A percentile compares a stretch with the other conserved stretches of the same genome.
Evolutionary conservation across 2,797 vertebrate genomes (phyloP).

Genomic region (Alca torda): DNA sequence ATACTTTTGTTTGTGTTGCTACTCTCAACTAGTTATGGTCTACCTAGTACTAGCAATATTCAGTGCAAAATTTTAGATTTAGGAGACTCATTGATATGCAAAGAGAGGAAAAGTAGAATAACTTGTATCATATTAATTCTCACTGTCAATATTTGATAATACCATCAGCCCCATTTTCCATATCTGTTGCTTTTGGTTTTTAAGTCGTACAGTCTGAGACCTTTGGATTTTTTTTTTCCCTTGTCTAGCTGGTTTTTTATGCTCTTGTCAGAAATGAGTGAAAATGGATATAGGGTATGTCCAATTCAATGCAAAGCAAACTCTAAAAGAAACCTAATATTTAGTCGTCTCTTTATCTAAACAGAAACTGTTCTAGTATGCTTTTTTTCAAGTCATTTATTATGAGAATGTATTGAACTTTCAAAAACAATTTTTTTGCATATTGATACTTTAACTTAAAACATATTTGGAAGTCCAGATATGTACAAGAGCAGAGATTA

Average conservation of each 20-base stretch:
- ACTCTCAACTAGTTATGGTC: not conserved
- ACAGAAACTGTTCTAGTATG: not conserved
- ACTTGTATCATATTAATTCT: not conserved
- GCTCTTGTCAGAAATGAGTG: not conserved
- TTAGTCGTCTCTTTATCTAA: not conserved
- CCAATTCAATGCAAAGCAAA: not conserved
- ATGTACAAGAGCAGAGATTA: not conserved
- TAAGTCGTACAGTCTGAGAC: not conserved
- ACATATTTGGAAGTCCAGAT: not conserved
- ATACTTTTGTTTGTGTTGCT: not conserved
- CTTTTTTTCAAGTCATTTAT: not conserved
- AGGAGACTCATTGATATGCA: not conserved
- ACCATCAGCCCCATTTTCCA: not conserved
- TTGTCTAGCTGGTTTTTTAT: not conserved
- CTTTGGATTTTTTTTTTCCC: rapidly evolving
- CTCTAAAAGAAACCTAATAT: not conserved
- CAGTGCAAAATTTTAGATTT: not conserved
- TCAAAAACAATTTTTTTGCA: not conserved
- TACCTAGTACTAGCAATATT: not conserved
- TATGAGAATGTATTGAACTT: not conserved
- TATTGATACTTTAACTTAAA: not conserved
- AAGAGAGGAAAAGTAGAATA: not conserved
- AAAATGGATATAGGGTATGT: not conserved
- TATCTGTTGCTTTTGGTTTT: not conserved
- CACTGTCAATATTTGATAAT: not conserved